Base-by-base conservation (phyloP, 2,797 vertebrate species). In the Naso thynnoides region DNA sequence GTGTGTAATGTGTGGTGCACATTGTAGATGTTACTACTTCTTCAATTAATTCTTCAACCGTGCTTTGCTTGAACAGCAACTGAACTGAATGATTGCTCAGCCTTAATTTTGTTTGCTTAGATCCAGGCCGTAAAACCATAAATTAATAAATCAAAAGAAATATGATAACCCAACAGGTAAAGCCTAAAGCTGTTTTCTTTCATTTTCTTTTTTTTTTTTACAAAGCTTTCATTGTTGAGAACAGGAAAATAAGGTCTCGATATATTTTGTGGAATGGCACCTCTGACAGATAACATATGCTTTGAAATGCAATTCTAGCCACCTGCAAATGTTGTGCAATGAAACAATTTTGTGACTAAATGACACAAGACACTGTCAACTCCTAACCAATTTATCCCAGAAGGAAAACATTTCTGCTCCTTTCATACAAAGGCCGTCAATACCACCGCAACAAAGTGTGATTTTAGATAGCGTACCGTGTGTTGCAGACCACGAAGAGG, bases 151-250 rank as follows among this genome's bases (percentile, higher is more conserved):
- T 26, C 19, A 49, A 59, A 55, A 9, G 15, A 47, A 47, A 48
- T 21, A 19, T 0, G 36, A 42, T 23, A 64, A 55, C 24, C 36
- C 39, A 16, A 29, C 0, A 36, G 19, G 8, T 56, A 48, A 27
- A 48, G 23, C 21, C n/a, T 36, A 33, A 52, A 65, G 47, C 19
- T 19, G 26, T 78, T 60, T 63, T 41, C 4, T 23, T 29, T 66
- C 14, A 33, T 78, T 60, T 63, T 41, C 4, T 27, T 29, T 66
- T 10, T 24, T 7, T 23, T 62, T 24, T 16, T 23, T 61, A 47
- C 33, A 48, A 47, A 9, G 8, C 15, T 48, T 42, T 59, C 26
- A 36, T 57, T 66, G 57, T 63, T 69, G 8, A 26, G 33, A 21
- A 6, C 14, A 39, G 18, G 7, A 1, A 64, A 54, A 26, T 54